Conservation (phyloP, 2,888 invertebrate genomes). For the Boloria selene region DNA sequence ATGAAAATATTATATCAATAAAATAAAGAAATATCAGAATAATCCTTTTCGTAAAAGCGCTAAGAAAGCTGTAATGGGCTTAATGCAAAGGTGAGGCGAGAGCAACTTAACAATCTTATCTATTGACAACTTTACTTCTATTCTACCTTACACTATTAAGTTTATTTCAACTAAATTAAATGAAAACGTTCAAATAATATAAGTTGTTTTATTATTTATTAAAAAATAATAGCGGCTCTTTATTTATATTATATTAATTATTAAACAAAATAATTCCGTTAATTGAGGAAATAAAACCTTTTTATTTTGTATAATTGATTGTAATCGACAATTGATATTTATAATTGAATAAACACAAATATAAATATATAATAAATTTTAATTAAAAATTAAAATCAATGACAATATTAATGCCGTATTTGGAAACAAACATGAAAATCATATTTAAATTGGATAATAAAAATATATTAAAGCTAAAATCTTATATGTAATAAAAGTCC, state of each 20-base stretch:
- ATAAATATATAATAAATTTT: constrained; percentile 4
- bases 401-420: background rate
- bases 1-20: too few relatives aligned
- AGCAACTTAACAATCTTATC: constrained; percentile 29
- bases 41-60: constrained; percentile 14
- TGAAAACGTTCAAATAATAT: background rate
- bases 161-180: constrained; percentile 8
- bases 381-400: constrained; percentile 16
- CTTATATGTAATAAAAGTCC: constrained; percentile 1
- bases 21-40: background rate
- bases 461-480: constrained; percentile 8
- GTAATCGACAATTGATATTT: background rate
- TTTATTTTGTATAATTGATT: too few relatives aligned
- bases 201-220: background rate
- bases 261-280: too few relatives aligned
- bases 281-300: too few relatives aligned
- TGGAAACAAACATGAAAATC: background rate
- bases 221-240: background rate
- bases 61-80: constrained; percentile 32
- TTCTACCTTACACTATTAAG: constrained; percentile 12
- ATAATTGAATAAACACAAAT: background rate
- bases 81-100: constrained; percentile 33
- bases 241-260: background rate
- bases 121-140: constrained; percentile 33
- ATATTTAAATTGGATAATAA: constrained; percentile 6